Base-by-base conservation (phyloP, 2,888 invertebrate genomes). In the Drosophila gaucha region DNA sequence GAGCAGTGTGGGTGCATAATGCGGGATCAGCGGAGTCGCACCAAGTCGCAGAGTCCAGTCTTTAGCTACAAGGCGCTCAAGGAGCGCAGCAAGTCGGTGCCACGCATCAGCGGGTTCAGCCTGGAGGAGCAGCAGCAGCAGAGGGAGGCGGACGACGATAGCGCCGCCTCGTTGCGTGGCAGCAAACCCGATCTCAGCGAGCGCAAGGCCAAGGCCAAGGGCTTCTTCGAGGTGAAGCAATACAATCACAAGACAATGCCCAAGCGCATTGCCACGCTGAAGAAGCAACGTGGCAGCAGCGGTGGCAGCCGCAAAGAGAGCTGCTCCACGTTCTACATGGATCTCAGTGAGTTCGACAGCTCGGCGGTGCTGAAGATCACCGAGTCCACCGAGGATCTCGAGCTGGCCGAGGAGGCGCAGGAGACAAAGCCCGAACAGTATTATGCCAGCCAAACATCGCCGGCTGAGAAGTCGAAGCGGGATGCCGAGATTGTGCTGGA, bases 221-320 rank as follows among this genome's bases (percentile, higher is more conserved):
- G 92, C 63, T 87, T 83, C 33, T 74, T 93, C 73, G 94, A 94
- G 90, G 92, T 94, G 38, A 94, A 93, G 88, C 93, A 93, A 92
- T 95, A 94, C 83, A 95, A 93, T 74, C 93, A 94, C 39, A 95
- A 95, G 92, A 94, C 94, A 12, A 92, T 95, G 90, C 95, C 94
- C 89, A 95, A 95, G 91, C 94, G 95, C 89, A 95, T 95, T 79
- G 93, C 94, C n/a, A 95, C 94, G 88, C 90, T 95, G 47, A 95
- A 95, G 86, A 95, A 95, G 86, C 94, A 94, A 73, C 93, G 94
- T 78, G 93, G 93, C 18, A 43, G 50, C 38, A 43, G 49, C 38
- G 93, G 93, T 46, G 93, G 93, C 49, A 93, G 93, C 6, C 16
- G 73, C 84, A 93, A 94, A 31, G 93, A 93, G 30, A 79, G 79